These are phyloP conservation scores for Heteronetta atricapilla DNA, from an alignment of 2,113 vertebrate species.

Conservation along the genomic window DNA sequence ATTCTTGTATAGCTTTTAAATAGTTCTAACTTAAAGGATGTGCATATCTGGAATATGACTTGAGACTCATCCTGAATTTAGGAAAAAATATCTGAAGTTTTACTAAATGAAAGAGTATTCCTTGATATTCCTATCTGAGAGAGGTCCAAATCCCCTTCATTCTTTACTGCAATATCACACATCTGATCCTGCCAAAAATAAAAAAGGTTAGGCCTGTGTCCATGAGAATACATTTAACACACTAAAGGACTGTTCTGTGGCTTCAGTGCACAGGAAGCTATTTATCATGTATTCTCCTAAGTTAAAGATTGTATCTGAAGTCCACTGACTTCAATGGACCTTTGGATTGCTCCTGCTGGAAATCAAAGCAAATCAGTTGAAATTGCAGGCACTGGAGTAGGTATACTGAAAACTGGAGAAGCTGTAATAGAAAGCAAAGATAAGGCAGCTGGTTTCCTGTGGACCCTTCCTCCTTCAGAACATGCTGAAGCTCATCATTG, in stretches of 20 bases:
- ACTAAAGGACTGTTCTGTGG: neutral
- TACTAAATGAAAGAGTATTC: neutral
- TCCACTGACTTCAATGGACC: neutral
- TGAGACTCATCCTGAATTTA: neutral
- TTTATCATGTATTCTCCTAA: neutral
- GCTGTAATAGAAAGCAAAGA: neutral
- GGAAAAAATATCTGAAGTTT: slow-evolving; percentile 10
- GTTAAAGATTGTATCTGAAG: neutral
- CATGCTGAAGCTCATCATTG: neutral
- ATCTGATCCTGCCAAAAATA: neutral
- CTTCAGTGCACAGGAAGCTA: neutral
- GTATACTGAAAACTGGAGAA: neutral
- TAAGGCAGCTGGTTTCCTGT: neutral
- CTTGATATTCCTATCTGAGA: neutral
- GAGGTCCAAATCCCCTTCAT: neutral
- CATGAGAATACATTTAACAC: neutral
- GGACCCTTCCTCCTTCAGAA: neutral
- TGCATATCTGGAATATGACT: neutral
- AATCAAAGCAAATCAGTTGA: neutral
- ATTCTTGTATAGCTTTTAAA: neutral
- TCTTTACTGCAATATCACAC: neutral
- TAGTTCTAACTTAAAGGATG: neutral
- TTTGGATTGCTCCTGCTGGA: no score
- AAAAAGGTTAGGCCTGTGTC: neutral
- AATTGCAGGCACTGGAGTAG: neutral